Base-by-base conservation (phyloP, 1,140 invertebrate genomes). In the Meloidogyne exigua region DNA sequence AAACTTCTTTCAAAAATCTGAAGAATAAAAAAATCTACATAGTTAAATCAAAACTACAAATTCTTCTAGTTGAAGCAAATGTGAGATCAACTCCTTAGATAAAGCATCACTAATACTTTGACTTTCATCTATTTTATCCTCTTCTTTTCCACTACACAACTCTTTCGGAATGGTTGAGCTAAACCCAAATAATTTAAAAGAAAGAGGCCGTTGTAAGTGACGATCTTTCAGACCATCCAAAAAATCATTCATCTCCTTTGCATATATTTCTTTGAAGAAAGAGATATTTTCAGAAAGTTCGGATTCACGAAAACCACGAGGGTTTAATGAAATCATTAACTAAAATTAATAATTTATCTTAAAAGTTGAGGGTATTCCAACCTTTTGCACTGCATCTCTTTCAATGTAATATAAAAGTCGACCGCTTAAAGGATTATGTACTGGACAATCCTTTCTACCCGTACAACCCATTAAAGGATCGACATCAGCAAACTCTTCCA, bases 291-390 rank as follows among this genome's bases (percentile, higher is more conserved):
- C 76, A 23, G 49, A 39, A 36, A 77, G 66, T 23, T 77, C 76
- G 25, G 57, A 64, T 76, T 77, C 76, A 25, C 76, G 76, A 65
- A 32, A 76, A 66, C 76, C 76, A 26, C 76, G 76, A 32, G 76
- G 76, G 21, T 77, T 77, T 26, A 77, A 63, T 2, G 76, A 42
- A 44, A 78, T 28, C n/a, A 77, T 15, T 26, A 77, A 28, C 76
- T 77, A 36, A 26, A 77, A 57, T 39, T n/a, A n/a, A n/a, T n/a
- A n/a, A 49, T 18, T 44, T 28, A 23, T 26, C 28, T 26, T 39
- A 73, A 23, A 21, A 36, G 2, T 26, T 32, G 15, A 69, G 4
- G 12, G 11, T 39, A 15, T 4, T 26, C 10, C 5, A 12, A 73
- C 71, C 71, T 73, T 63, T 23, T 26, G 23, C 11, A 65, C 71